These are phyloP conservation scores for Hyperoplus lanceolatus DNA, from an alignment of 2,797 vertebrate genomes.

Conservation along the genomic window DNA sequence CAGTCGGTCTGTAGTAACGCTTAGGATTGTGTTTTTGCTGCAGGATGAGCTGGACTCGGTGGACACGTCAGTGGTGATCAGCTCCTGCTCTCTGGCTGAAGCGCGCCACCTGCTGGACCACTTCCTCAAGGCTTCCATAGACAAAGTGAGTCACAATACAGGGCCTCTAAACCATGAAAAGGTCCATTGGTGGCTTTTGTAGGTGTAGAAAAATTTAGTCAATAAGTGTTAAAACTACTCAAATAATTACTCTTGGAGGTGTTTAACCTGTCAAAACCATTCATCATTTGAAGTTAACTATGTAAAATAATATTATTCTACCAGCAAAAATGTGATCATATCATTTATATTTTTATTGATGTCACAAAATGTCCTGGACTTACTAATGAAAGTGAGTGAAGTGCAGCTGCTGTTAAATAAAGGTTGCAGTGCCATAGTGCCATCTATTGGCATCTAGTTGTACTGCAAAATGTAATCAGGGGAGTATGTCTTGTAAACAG, in stretches of 20 bases:
- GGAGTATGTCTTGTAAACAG: neutral
- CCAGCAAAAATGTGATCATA: neutral
- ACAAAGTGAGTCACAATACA: conserved; percentile 85
- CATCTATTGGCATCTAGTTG: conserved; percentile 46
- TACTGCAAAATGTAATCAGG: neutral
- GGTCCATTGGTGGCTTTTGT: neutral
- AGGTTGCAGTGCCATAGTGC: conserved; percentile 20
- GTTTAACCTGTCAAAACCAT: neutral
- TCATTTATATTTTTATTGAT: neutral
- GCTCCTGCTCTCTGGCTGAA: conserved; percentile 96
- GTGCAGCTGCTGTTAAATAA: neutral
- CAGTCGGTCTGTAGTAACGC: neutral
- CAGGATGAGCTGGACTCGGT: conserved; percentile 98
- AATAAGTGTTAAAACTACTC: neutral
- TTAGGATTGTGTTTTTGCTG: conserved; percentile 12
- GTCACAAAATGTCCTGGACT: neutral
- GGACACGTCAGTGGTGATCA: conserved; percentile 97
- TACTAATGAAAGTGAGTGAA: neutral
- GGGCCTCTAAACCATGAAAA: neutral
- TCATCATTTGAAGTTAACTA: neutral
- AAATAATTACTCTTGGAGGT: neutral
- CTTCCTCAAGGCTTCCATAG: conserved; percentile 97
- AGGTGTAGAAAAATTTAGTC: neutral
- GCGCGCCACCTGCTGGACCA: conserved; percentile 96
- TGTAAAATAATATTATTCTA: neutral